These are phyloP conservation scores for Ctenodactylus gundi DNA, from an alignment of 2,113 vertebrate genomes.

Conservation along the genomic window DNA sequence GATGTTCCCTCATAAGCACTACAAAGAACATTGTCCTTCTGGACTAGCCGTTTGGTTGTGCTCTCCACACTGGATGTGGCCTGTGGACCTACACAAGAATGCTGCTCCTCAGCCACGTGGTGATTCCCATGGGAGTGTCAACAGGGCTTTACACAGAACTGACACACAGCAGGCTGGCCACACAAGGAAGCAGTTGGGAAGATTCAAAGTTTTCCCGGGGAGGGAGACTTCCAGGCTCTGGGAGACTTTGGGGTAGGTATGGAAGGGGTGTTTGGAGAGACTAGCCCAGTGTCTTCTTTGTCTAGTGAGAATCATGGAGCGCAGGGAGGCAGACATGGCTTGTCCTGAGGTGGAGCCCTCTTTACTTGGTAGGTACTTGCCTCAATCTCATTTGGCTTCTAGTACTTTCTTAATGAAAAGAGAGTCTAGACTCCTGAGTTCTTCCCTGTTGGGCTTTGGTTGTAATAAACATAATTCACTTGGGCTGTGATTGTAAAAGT, in stretches of 20 bases:
- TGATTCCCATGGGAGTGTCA: background rate
- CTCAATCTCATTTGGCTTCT: background rate
- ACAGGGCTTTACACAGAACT: background rate
- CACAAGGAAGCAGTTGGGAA: background rate
- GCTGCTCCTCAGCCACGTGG: too few species aligned
- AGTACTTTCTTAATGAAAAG: background rate
- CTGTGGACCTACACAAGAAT: background rate
- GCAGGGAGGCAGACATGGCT: background rate
- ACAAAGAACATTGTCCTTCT: background rate
- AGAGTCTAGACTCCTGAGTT: background rate
- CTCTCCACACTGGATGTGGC: background rate
- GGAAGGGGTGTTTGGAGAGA: background rate
- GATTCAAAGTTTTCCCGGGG: background rate
- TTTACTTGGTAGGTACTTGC: background rate
- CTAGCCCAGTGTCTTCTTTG: background rate
- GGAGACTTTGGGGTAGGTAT: background rate
- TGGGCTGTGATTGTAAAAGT: background rate
- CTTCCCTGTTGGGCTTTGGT: background rate
- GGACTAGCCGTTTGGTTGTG: background rate
- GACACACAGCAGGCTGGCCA: background rate
- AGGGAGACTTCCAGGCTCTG: background rate
- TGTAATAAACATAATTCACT: background rate
- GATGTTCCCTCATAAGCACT: too few species aligned
- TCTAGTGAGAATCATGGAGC: background rate
- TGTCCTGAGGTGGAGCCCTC: background rate